These are phyloP conservation scores for Nettapus auritus DNA, from an alignment of 2,113 vertebrate genomes.

Conservation along the genomic window DNA sequence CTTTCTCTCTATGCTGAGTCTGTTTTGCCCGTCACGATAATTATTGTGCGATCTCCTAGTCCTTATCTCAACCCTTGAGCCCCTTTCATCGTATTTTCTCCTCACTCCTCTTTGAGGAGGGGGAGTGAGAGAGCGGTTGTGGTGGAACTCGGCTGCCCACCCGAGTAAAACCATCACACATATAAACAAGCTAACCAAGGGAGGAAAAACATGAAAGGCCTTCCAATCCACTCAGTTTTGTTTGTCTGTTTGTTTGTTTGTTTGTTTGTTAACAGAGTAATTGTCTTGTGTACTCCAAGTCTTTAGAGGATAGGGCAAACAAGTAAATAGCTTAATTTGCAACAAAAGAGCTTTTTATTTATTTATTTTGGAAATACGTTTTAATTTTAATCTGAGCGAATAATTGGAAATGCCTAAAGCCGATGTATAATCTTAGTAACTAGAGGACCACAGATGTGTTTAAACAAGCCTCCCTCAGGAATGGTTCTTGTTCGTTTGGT, in stretches of 20 bases:
- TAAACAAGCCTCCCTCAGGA: neutral
- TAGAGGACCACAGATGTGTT: neutral
- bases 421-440: neutral
- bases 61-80: too few relatives aligned
- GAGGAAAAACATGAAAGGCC: neutral
- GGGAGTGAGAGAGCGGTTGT: too few relatives aligned
- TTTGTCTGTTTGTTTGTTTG: neutral
- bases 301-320: neutral
- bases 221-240: neutral
- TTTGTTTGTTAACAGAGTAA: neutral
- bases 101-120: too few relatives aligned
- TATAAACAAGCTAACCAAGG: neutral
- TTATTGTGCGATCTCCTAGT: too few relatives aligned
- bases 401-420: neutral
- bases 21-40: too few relatives aligned
- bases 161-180: too few relatives aligned
- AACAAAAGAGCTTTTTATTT: neutral
- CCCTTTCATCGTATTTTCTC: too few relatives aligned
- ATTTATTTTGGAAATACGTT: neutral
- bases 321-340: neutral
- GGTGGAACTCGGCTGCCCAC: too few relatives aligned
- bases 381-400: neutral
- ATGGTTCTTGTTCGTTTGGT: neutral
- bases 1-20: too few relatives aligned
- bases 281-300: neutral